Evolutionary conservation across 2,113 vertebrate species (phyloP), one percentile per base, ranked within the genome.

Genomic region (Toxostoma redivivum): DNA sequence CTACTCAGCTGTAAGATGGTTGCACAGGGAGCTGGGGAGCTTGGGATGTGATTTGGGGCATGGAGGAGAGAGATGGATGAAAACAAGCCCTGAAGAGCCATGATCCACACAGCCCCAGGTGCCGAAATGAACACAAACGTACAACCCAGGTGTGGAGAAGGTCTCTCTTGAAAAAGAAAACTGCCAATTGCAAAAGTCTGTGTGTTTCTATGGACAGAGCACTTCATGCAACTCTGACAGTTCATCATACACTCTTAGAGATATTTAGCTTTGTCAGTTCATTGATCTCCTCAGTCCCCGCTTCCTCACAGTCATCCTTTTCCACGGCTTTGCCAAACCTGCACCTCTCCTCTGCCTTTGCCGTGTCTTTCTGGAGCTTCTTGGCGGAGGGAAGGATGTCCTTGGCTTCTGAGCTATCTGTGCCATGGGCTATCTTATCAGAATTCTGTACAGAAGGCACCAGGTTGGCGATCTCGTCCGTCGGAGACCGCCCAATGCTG

Each of bases 401-500:
- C 95, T 96, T 98, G 95, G 94, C 54, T 57, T 97, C 98, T 3
- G 70, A 53, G 78, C 47, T 92, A 19, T 97, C 98, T 6, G 97
- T 96, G 80, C 94, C 97, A 6, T 89, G 96, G 65, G 95, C 88
- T 25, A 11, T 38, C 94, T 96, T 97, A 90, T 98, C 98, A 20
- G 81, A 64, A 66, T 88, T 97, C 94, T 97, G 98, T 89, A 97
- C 93, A 82, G 98, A 98, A 98, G 98, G 97, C 96, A 99, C 98
- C 98, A 99, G 98, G 97, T 97, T 99, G 94, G 98, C 98, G 11
- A 99, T 99, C 98, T 99, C 99, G 1, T 99, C 99, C 0, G 99
- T 99, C 4, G 99, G 99, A 51, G 99, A 99, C 60, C 99, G 99
- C n/a, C 99, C 99, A 0, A 99, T 99, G 98, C 99, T 99, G 78